Percentiles rank a stretch among this genome's conserved stretches.
Conservation (phyloP, 1,140 invertebrate species). For the Brachionus koreanus region DNA sequence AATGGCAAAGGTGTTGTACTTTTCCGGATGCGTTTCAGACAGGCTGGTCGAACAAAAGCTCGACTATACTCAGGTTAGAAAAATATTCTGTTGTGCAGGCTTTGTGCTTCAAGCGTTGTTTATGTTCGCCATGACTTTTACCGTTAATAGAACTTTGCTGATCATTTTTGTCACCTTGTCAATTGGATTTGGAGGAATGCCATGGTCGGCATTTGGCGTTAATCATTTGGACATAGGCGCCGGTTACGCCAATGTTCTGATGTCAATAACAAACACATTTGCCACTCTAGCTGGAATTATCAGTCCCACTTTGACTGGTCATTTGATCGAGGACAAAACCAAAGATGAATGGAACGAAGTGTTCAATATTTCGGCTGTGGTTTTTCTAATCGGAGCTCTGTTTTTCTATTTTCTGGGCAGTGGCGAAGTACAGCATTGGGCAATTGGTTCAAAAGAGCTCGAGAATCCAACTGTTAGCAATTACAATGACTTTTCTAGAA, state of each 20-base stretch:
- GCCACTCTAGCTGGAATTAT: conserved; percentile 81
- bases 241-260: conserved; percentile 70
- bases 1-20: conserved; percentile 74
- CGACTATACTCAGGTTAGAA: conserved; percentile 58
- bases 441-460: not conserved
- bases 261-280: conserved; percentile 82
- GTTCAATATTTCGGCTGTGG: conserved; percentile 54
- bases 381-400: conserved; percentile 54
- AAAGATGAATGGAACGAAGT: conserved; percentile 52
- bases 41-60: conserved; percentile 66
- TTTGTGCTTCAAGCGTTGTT: conserved; percentile 77
- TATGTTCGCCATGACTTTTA: conserved; percentile 72
- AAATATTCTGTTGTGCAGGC: conserved; percentile 57
- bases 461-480: not conserved
- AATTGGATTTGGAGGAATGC: conserved; percentile 79
- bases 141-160: conserved; percentile 64
- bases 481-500: conserved; percentile 12
- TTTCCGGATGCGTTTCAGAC: conserved; percentile 76
- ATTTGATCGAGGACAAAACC: conserved; percentile 64
- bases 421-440: conserved; percentile 52
- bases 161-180: conserved; percentile 75
- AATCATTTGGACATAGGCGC: conserved; percentile 82
- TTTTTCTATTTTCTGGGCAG: conserved; percentile 54
- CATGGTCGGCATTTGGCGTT: conserved; percentile 78
- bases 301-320: conserved; percentile 73